These are phyloP conservation scores for Scaeva pyrastri DNA, from an alignment of 2,888 invertebrate species.

Conservation along the genomic window DNA sequence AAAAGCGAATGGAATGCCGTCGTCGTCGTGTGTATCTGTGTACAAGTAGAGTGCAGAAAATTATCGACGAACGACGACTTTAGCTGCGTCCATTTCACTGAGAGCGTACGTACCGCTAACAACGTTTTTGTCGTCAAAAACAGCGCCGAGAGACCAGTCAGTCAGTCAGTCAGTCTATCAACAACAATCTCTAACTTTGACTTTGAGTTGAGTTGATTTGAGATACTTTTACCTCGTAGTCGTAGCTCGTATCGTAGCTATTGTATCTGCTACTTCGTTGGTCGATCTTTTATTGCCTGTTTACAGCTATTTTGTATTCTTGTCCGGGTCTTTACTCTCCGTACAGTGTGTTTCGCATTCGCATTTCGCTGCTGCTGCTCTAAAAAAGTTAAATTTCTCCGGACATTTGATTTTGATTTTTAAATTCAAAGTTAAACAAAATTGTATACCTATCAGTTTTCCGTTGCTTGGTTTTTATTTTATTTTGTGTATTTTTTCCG, in stretches of 20 bases:
- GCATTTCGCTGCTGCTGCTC: slow-evolving; percentile 30
- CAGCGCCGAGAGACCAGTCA: slow-evolving; percentile 44
- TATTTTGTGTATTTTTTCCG: neutral
- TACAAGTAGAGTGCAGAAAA: slow-evolving; percentile 68
- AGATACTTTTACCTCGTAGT: slow-evolving; percentile 73
- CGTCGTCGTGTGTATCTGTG: neutral
- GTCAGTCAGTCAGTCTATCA: slow-evolving; percentile 25
- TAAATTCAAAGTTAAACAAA: no score
- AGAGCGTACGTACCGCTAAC: slow-evolving; percentile 69
- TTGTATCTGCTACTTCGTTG: slow-evolving; percentile 45
- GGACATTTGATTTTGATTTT: slow-evolving; percentile 23
- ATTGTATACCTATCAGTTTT: slow-evolving; percentile 23
- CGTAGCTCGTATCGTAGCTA: neutral
- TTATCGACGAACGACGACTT: slow-evolving; percentile 58
- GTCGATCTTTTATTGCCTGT: slow-evolving; percentile 54
- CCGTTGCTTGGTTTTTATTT: no score
- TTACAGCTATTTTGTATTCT: slow-evolving; percentile 39
- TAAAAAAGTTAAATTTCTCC: slow-evolving; percentile 55
- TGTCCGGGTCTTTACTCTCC: slow-evolving; percentile 23
- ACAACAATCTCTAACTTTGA: slow-evolving; percentile 24
- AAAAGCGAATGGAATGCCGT: slow-evolving; percentile 65
- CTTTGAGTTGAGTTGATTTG: slow-evolving; percentile 5
- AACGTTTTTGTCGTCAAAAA: slow-evolving; percentile 58
- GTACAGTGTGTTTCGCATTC: neutral
- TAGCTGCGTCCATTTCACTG: slow-evolving; percentile 72